These are phyloP conservation scores for Pheosia tremula DNA, from an alignment of 2,888 invertebrate genomes.

Conservation along the genomic window DNA sequence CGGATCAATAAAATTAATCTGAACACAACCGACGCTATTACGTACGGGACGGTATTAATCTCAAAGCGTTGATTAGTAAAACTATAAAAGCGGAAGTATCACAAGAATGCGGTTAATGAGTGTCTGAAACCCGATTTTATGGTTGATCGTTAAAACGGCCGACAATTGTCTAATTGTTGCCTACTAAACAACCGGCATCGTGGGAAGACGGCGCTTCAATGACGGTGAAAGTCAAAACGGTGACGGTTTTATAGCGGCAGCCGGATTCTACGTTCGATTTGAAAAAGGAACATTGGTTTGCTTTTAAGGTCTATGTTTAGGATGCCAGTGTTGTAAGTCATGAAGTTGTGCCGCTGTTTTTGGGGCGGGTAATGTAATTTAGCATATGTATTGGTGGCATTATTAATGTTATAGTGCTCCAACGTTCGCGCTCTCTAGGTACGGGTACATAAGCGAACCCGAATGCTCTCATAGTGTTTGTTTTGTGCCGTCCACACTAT, in stretches of 20 bases:
- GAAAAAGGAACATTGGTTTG: conserved; percentile 73
- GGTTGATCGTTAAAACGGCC: conserved; percentile 80
- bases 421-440: too few species aligned
- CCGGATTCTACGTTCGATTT: conserved; percentile 69
- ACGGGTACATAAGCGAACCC: too few species aligned
- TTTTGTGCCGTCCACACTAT: too few species aligned
- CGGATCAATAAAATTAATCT: conserved; percentile 81
- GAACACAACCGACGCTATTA: conserved; percentile 76
- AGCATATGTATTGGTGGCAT: too few species aligned
- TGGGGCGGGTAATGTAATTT: too few species aligned
- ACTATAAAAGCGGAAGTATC: conserved; percentile 85
- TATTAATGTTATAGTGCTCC: too few species aligned
- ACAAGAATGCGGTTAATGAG: conserved; percentile 84
- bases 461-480: too few species aligned
- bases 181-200: conserved; percentile 74
- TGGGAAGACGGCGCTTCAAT: conserved; percentile 74
- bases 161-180: conserved; percentile 84
- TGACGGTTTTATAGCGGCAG: conserved; percentile 72
- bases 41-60: conserved; percentile 78
- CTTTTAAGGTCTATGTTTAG: conserved; percentile 64
- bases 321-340: too few species aligned
- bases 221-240: conserved; percentile 75
- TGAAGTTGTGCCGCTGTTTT: too few species aligned
- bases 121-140: conserved; percentile 80
- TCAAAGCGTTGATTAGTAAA: conserved; percentile 82